phyloP scores from a whole-genome alignment of 2,113 vertebrate genomes.

The Polyodon spathula region DNA sequence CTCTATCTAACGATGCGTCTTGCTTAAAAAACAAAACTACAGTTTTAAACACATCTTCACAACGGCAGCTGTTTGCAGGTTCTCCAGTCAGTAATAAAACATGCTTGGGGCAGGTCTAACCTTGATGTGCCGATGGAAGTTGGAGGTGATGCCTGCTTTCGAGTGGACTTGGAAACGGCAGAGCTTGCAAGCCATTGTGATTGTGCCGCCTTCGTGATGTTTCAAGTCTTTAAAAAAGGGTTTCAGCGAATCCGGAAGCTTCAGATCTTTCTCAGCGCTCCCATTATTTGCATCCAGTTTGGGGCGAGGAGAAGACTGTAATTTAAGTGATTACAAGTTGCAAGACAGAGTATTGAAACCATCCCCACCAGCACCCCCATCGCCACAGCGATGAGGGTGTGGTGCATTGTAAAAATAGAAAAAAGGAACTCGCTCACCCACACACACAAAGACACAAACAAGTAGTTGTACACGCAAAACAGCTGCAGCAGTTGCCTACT shows the following conservation, averaged over 20 bases:
- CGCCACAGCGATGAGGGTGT: not conserved
- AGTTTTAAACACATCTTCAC: too few species aligned
- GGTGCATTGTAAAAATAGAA: too few species aligned
- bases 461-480: too few species aligned
- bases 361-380: not conserved
- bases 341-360: not conserved
- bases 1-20: too few species aligned
- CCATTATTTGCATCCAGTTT: not conserved
- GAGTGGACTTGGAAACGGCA: constrained; percentile 3
- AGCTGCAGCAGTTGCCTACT: too few species aligned
- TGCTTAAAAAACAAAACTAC: too few species aligned
- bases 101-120: not conserved
- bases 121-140: constrained; percentile 3
- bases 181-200: constrained; percentile 4
- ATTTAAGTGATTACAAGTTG: constrained; percentile 2
- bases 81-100: too few species aligned
- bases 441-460: too few species aligned
- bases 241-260: constrained; percentile 1
- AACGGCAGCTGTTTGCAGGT: too few species aligned
- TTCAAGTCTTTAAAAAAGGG: constrained; percentile 2
- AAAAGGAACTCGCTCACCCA: too few species aligned
- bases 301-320: constrained; percentile 1
- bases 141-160: not conserved
- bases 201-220: not conserved
- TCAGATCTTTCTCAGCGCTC: not conserved